Base-by-base conservation (phyloP, 2,797 vertebrate species). In the Dipus sagitta region DNA sequence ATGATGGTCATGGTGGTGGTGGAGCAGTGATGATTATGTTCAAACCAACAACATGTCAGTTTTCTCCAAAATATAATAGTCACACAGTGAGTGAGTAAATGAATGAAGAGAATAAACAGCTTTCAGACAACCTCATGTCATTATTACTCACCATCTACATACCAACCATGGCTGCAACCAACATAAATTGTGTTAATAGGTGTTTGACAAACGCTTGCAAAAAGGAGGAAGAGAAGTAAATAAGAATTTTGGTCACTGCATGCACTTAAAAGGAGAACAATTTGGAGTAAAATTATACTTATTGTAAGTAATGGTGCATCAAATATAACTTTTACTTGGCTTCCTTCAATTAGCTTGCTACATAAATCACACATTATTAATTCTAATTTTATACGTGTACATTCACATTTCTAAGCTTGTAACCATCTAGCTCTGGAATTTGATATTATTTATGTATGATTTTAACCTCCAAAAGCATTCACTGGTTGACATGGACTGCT, bases 351-450 rank as follows among this genome's bases (percentile, higher is more conserved):
- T 84, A 70, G 28, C 14, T 81, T 67, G 30, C 28, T 74, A 79
- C 17, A 62, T 83, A 71, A 77, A 10, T 67, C 70, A 72, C 34
- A 72, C 20, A 80, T 10, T 24, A 32, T 65, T 34, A 21, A 94
- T 74, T 88, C 38, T 86, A 70, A 96, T 86, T 70, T 64, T 12
- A 80, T 86, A 65, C 42, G 74, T 11, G 80, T 30, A 87, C 85
- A 52, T 60, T 72, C 58, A 74, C 58, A 76, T 77, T 92, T 85
- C 64, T 94, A 79, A 91, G 67, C 86, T 75, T 64, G 28, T 54
- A 93, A 47, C 38, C 32, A 34, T 80, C 8, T 71, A 84, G 2
- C 13, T 28, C 10, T 52, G 20, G 38, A 20, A 14, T 64, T 79
- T 88, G 18, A 14, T 77, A 9, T 34, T 68, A 60, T 21, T 54